Evolutionary conservation across 1,140 invertebrate species (phyloP), one percentile per base, ranked within the genome.

Genomic region (Pararge aegeria): DNA sequence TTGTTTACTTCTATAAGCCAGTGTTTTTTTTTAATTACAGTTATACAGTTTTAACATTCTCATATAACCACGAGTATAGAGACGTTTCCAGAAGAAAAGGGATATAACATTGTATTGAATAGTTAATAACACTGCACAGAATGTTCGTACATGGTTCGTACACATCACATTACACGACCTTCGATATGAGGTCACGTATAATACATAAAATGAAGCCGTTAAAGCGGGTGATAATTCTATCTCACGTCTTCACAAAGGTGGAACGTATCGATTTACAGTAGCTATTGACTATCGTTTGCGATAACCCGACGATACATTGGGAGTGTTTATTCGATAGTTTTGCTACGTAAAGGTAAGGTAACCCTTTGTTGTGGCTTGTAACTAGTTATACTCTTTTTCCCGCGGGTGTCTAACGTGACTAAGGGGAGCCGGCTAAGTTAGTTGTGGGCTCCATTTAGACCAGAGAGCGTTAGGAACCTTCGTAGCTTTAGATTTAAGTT

Each of bases 281-380:
- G 71, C 68, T 78, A 71, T 73, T 64, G 44, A 57, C 54, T 68
- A 73, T 57, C 77, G 68, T 69, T 80, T 67, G 64, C 80, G 80
- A 81, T 80, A 83, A 81, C 70, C 67, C 56, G 67, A 82, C 77
- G 80, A 83, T 83, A 75, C 75, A 72, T 53, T 65, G 70, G 60
- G 62, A 71, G 65, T 66, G 75, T 85, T 82, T 82, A 76, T 80
- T 75, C 68, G 62, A 76, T 76, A 79, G 73, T 70, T 72, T 71
- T 63, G 63, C 30, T 34, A 34, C 3, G 20, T 13, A 50, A 50
- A 50, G 7, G 12, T 27, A 29, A 27, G 38, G 5, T 16, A 1
- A n/a, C n/a, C n/a, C n/a, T n/a, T n/a, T n/a, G n/a, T n/a, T n/a
- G n/a, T n/a, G n/a, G n/a, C n/a, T n/a, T n/a, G n/a, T n/a, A n/a